Evolutionary conservation across 2,888 invertebrate species (phyloP), one percentile per base, ranked within the genome.

Genomic region (Baccha elongata): DNA sequence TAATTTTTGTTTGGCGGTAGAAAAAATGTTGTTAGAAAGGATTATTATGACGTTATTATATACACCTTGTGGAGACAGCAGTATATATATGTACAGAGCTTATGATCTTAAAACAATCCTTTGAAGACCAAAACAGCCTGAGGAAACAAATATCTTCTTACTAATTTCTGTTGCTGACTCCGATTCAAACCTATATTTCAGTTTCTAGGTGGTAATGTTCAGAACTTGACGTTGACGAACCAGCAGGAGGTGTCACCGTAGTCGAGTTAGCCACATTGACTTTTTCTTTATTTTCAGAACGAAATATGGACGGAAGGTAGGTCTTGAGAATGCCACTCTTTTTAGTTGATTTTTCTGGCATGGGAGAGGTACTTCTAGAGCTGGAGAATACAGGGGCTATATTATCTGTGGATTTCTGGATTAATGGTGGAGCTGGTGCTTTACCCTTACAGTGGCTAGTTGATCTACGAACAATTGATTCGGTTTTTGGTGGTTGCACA

Each of bases 391-490:
- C 19, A 60, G 60, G 44, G 42, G 62, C 40, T 46, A 55, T n/a
- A 85, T 75, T 74, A 5, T 78, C 64, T 72, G 75, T 67, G 71
- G 79, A 58, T 84, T 78, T 50, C 23, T 26, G 15, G 10, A 15
- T 11, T 19, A 86, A 73, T 60, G 89, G 86, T 0, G 90, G 90
- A 4, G 87, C 87, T 1, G 91, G 87, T 15, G 91, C 91, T 68
- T 87, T 88, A 2, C 91, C 90, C 75, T 91, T 91, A 17, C 86
- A 87, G 76, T 90, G 90, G 17, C 64, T 73, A 8, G 86, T 86
- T 8, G 79, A 86, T 26, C 85, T 86, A 5, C 86, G 86, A 7
- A 74, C n/a, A 4, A 37, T 23, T 7, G 32, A 10, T n/a, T 79
- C 74, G 15, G 71, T 23, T 62, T 46, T 64, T 21, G 53, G 55